Conservation (phyloP, 2,113 vertebrate species). For the Aspidoscelis tigris region DNA sequence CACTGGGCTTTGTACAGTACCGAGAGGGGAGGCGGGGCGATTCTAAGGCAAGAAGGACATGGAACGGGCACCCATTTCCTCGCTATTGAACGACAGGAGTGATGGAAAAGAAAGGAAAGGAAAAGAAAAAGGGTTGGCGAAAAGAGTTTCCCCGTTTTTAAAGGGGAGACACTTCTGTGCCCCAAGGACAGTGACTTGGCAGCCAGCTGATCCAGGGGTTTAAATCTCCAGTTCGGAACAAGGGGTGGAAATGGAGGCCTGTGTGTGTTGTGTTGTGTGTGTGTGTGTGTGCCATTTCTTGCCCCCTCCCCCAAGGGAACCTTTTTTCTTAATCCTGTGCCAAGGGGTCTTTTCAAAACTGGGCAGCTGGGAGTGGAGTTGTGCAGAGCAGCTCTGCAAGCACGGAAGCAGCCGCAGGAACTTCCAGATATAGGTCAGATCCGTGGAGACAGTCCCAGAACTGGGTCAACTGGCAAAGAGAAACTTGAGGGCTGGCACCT, state of each 20-base stretch:
- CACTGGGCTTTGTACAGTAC: not conserved
- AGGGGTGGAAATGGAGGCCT: no score
- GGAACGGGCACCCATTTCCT: no score
- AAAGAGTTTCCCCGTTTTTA: no score
- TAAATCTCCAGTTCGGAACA: no score
- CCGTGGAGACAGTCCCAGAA: not conserved
- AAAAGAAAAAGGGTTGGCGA: not conserved
- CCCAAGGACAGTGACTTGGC: no score
- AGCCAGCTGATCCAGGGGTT: no score
- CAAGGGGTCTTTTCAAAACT: not conserved
- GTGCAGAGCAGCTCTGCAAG: not conserved
- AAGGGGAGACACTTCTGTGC: not conserved
- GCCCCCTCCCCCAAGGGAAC: no score
- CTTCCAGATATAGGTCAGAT: slow-evolving; percentile 7
- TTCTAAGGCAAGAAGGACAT: no score
- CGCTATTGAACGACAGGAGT: no score
- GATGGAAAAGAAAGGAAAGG: not conserved
- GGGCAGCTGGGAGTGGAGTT: accelerated
- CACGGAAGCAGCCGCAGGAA: not conserved
- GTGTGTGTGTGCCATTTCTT: not conserved
- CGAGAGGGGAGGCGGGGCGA: not conserved
- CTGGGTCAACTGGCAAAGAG: not conserved
- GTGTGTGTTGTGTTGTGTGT: no score
- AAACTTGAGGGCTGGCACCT: not conserved
- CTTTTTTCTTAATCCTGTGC: not conserved